phyloP scores from a whole-genome alignment of 1,140 invertebrate genomes.

The Odontomachus brunneus region DNA sequence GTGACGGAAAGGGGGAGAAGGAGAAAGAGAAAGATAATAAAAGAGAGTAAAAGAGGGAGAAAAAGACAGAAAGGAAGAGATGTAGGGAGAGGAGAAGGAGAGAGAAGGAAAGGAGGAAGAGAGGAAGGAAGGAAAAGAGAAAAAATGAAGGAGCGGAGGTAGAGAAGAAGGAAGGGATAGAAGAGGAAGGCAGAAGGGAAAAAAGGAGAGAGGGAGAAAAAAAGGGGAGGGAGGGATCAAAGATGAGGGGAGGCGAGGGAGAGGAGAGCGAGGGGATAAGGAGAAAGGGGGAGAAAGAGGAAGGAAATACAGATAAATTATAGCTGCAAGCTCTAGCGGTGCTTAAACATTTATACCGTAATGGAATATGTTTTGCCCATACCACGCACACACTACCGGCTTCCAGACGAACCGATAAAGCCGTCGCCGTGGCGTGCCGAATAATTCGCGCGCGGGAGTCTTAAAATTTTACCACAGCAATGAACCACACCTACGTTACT shows the following conservation, averaged over 20 bases:
- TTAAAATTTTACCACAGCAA: slow-evolving; percentile 51
- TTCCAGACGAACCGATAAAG: slow-evolving; percentile 3
- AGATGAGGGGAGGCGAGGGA: slow-evolving; percentile 15
- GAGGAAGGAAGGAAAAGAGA: slow-evolving; percentile 7
- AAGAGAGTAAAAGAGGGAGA: slow-evolving; percentile 13
- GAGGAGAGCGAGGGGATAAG: not conserved
- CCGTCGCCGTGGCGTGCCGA: slow-evolving; percentile 24
- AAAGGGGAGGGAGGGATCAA: too few species aligned
- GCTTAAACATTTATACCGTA: slow-evolving; percentile 67
- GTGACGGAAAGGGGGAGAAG: not conserved
- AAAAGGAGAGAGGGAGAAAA: slow-evolving; percentile 9
- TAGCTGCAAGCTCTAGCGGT: slow-evolving; percentile 17
- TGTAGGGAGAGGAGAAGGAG: slow-evolving; percentile 10
- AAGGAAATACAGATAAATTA: slow-evolving; percentile 63
- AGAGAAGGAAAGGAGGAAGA: not conserved
- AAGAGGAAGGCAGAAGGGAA: not conserved
- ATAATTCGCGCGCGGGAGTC: slow-evolving; percentile 45
- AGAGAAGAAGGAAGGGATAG: too few species aligned
- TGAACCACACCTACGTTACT: slow-evolving; percentile 12
- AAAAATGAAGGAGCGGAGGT: too few species aligned
- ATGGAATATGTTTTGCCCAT: slow-evolving; percentile 63
- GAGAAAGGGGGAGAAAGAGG: not conserved
- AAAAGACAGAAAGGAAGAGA: not conserved
- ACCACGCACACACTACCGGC: too few species aligned
- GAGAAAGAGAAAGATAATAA: slow-evolving; percentile 4